Base-by-base conservation (phyloP, 1,140 invertebrate genomes). In the Bombus confusus region DNA sequence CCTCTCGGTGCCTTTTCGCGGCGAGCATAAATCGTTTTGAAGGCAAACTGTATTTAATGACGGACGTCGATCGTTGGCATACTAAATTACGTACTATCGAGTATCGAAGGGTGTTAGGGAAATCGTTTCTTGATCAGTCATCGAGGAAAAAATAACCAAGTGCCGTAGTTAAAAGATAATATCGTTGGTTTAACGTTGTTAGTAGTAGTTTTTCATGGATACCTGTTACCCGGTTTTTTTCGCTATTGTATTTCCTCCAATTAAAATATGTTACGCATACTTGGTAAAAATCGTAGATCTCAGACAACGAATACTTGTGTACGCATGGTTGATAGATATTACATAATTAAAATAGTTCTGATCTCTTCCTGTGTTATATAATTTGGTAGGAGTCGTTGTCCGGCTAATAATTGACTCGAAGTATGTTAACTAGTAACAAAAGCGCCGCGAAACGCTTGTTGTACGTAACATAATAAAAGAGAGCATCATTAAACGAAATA, bases 351-450 rank as follows among this genome's bases (percentile, higher is more conserved):
- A 47, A 39, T 6, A 66, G 13, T 18, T 76, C 15, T 66, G 62
- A 13, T 37, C 31, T 37, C 31, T 83, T 66, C 59, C 80, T 75
- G n/a, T 18, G 34, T 83, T 83, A 66, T 83, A 47, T 47, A 74
- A 82, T 41, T 52, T 41, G 12, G 22, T 34, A 31, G 18, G 8
- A 34, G 13, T 59, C 34, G 59, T 43, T 82, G 25, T n/a, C 34
- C n/a, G 28, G 8, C 9, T 31, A 81, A 52, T 64, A 82, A 82
- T 82, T 64, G 31, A 22, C 62, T 66, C 34, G 47, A 47, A 52
- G 41, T n/a, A 25, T 31, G 71, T 62, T 62, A 62, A 57, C 68
- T 62, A 22, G 12, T n/a, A 41, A 39, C n/a, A 41, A 41, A 73
- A 72, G 18, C 39, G 47, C 57, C 37, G 18, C 28, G 37, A 59